Base-by-base conservation (phyloP, 2,797 vertebrate species). In the Limosa lapponica region DNA sequence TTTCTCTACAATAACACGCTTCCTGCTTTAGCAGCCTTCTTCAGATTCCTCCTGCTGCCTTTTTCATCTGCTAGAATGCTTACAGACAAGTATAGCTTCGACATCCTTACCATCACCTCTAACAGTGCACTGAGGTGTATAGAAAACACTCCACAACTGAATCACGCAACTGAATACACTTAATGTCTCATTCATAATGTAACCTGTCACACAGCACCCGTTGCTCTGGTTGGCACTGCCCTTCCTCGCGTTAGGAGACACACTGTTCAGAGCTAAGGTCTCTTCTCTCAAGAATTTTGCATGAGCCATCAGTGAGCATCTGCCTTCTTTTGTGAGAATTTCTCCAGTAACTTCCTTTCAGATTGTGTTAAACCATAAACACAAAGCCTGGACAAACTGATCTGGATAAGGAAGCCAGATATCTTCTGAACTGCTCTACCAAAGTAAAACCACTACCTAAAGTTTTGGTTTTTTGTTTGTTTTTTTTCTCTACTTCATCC, bases 401-500 rank as follows among this genome's bases (percentile, higher is more conserved):
- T 91, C 57, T 32, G 37, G 24, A n/a, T 70, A 65, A 79, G 59
- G 75, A 81, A 86, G 24, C 17, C 36, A 48, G 66, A 28, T 24
- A 82, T 32, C 48, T 41, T n/a, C 55, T 70, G 16, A 88, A 73
- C 30, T 65, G 41, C 41, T 61, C 23, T 41, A 44, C 25, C 27
- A 24, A 74, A 79, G 24, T 51, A 74, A 59, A 82, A 32, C 7
- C 13, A 34, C 22, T 49, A 27, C 32, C 30, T 72, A 67, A 72
- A 66, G 6, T n/a, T n/a, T n/a, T n/a, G n/a, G n/a, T 23, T 8
- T 34, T 14, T 48, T 32, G 3, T 14, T 55, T 32, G 30, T 20
- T 27, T 27, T 22, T 11, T 22, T 20, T 23, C 12, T 16, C 10
- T 1, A 0, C 25, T 58, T 59, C 55, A 73, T 10, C 16, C 11